Conservation (phyloP, 1,140 invertebrate genomes). For the Acromyrmex heyeri region DNA sequence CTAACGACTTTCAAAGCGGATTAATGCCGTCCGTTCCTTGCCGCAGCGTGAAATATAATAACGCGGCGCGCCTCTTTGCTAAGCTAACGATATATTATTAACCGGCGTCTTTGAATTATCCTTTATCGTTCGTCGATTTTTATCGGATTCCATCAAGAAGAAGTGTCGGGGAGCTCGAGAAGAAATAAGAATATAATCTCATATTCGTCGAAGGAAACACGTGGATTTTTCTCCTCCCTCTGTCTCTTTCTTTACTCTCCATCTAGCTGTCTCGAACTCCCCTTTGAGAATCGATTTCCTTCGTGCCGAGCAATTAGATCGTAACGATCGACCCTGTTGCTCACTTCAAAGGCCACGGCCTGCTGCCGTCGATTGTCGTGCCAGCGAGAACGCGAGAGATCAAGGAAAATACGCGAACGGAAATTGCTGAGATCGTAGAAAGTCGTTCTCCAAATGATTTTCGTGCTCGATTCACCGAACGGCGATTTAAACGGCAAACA, state of each 20-base stretch:
- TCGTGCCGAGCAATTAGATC: conserved; percentile 60
- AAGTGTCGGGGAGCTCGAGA: neutral
- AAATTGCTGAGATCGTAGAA: conserved; percentile 43
- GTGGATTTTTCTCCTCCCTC: neutral
- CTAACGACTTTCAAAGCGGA: conserved; percentile 58
- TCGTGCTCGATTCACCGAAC: neutral
- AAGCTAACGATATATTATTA: conserved; percentile 38
- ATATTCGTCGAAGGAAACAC: neutral
- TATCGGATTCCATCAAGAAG: conserved; percentile 10
- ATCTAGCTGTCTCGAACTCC: neutral
- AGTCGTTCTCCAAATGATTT: neutral
- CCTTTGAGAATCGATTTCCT: conserved; percentile 63
- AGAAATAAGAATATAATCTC: neutral
- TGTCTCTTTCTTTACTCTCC: conserved; percentile 20
- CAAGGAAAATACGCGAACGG: conserved; percentile 16
- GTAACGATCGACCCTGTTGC: conserved; percentile 60
- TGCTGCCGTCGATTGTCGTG: conserved; percentile 26
- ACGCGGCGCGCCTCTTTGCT: conserved; percentile 7
- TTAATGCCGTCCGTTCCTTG: conserved; percentile 28
- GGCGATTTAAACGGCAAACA: neutral
- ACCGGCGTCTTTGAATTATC: conserved; percentile 3
- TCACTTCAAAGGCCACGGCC: conserved; percentile 54
- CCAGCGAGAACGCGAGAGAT: conserved; percentile 24
- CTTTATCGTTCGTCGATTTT: conserved; percentile 26
- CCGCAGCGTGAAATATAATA: conserved; percentile 34